Evolutionary conservation across 2,113 vertebrate genomes (phyloP).

Genomic region (Peucedramus taeniatus): DNA sequence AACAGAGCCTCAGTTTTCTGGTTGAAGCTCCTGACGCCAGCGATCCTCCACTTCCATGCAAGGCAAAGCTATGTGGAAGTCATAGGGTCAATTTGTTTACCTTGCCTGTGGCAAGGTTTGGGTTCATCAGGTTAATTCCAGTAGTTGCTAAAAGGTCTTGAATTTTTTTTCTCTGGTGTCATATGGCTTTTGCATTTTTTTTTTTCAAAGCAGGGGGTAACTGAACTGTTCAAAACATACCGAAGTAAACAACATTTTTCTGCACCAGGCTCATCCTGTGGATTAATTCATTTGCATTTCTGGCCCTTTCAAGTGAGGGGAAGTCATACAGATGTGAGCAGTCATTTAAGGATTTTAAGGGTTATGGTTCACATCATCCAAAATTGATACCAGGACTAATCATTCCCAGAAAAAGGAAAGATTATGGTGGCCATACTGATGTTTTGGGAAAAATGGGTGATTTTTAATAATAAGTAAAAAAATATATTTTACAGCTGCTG

Average conservation of each 20-base stretch:
- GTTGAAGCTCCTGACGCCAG: not conserved
- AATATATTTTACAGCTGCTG: not conserved
- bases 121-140: slow-evolving; percentile 47
- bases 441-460: not conserved
- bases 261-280: slow-evolving; percentile 28
- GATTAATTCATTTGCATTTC: slow-evolving; percentile 57
- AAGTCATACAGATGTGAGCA: slow-evolving; percentile 16
- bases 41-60: not conserved
- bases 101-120: slow-evolving; percentile 25
- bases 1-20: slow-evolving; percentile 38
- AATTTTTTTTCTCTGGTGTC: not conserved
- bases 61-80: slow-evolving; percentile 18
- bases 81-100: slow-evolving; percentile 52
- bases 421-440: not conserved
- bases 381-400: not conserved
- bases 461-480: not conserved
- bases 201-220: not conserved
- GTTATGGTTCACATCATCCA: not conserved
- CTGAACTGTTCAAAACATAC: slow-evolving; percentile 39
- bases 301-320: slow-evolving; percentile 14
- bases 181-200: not conserved
- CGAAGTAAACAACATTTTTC: slow-evolving; percentile 43
- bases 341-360: not conserved
- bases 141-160: slow-evolving; percentile 9
- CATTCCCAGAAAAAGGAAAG: not conserved